Base-by-base conservation (phyloP, 2,797 vertebrate species). In the Brachyrhaphis roseni region DNA sequence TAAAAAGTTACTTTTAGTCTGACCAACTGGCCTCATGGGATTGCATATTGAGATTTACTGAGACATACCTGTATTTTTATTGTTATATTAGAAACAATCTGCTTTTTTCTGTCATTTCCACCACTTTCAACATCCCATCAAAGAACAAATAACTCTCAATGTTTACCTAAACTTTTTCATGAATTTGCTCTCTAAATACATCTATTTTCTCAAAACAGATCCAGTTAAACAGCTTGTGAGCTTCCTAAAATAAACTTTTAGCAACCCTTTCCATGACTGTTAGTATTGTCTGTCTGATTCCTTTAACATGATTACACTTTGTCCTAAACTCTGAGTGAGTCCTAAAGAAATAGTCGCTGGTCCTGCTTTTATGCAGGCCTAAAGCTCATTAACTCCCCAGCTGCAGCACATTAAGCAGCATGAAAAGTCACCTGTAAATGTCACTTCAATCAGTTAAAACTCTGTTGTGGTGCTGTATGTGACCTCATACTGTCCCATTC, bases 361-460 rank as follows among this genome's bases (percentile, higher is more conserved):
- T 4, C 13, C 66, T 23, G 68, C 66, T 64, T 49, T 46, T 68
- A 72, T 16, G 53, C 74, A 72, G 53, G 10, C 39, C 34, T 72
- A 71, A 66, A 76, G 74, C 77, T 77, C 74, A 77, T 81, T 76
- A 78, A 73, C 72, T 57, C 28, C 49, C 10, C 78, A 20, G 62
- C 62, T 0, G 75, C 64, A 49, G 78, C 23, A 76, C 59, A 57
- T 77, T 77, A 55, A 73, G 39, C 78, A 78, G 75, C 78, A 34
- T 70, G 68, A 74, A 83, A 74, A 76, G 34, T 46, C 36, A 53
- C 49, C 43, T 34, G 76, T 0, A 86, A 83, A 81, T 76, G 81
- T 83, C 81, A 64, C 68, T 78, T 76, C 18, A 31, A 79, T 78
- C 76, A 74, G 0, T 81, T 81, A 53, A 64, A n/a, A 53, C 41